Percentiles rank a stretch among this genome's conserved stretches.
These are phyloP conservation scores for Panagrolaimus sp. DNA, from an alignment of 1,140 invertebrate species.

Conservation along the genomic window DNA sequence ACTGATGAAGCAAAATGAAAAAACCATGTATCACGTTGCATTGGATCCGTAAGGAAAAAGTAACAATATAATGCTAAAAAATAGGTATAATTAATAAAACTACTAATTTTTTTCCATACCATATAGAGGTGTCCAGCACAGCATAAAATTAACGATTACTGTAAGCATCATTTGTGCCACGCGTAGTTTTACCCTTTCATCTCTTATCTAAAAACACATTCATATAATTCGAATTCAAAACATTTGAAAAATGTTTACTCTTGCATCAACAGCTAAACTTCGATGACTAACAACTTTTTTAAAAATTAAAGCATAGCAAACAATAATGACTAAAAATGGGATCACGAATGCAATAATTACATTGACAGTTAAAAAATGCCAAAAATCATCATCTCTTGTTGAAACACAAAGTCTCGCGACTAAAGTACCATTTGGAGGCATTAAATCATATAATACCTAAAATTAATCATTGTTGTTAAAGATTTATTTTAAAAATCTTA, in stretches of 20 bases:
- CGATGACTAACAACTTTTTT: constrained; percentile 48
- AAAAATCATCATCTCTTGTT: constrained; percentile 41
- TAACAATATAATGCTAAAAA: constrained; percentile 42
- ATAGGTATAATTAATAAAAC: too few relatives aligned
- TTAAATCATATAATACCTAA: constrained; percentile 29
- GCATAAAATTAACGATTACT: constrained; percentile 76
- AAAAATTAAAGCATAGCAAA: constrained; percentile 53
- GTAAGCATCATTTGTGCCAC: constrained; percentile 93
- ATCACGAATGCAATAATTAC: constrained; percentile 54
- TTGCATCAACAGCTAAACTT: constrained; percentile 71
- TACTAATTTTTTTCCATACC: constrained; percentile 47
- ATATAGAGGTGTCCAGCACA: constrained; percentile 90
- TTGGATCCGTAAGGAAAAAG: constrained; percentile 37
- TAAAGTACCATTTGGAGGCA: constrained; percentile 26
- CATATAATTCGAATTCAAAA: constrained; percentile 10
- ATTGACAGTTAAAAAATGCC: constrained; percentile 53
- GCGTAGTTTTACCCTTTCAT: constrained; percentile 80
- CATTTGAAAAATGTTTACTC: constrained; percentile 64
- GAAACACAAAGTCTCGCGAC: constrained; percentile 47
- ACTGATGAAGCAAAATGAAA: constrained; percentile 51
- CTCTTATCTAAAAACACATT: constrained; percentile 64
- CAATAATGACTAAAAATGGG: constrained; percentile 48
- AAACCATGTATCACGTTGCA: constrained; percentile 39
- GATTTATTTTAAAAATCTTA: neutral
- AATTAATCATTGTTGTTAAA: neutral